phyloP scores from a whole-genome alignment of 2,113 vertebrate genomes.

The Festucalex cinctus region DNA sequence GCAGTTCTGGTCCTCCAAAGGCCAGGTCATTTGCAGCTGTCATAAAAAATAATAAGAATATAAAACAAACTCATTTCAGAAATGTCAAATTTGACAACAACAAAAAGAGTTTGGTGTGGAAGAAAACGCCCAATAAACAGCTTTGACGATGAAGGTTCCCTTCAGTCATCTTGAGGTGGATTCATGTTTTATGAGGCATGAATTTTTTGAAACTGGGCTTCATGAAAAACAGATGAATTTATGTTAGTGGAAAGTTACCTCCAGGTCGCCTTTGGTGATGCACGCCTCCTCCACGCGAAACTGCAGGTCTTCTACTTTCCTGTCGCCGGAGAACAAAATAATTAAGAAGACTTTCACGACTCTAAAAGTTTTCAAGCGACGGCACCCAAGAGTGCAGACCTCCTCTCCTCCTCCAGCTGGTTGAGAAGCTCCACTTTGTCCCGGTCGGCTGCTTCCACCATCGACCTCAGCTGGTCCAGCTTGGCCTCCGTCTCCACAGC shows the following conservation, averaged over 20 bases:
- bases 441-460: slow-evolving; percentile 93
- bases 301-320: slow-evolving; percentile 97
- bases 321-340: slow-evolving; percentile 49
- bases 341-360: not conserved
- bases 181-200: not conserved
- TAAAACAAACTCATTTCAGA: no score
- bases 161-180: not conserved
- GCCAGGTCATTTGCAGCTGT: no score
- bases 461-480: slow-evolving; percentile 88
- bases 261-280: slow-evolving; percentile 97
- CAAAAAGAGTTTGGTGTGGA: no score
- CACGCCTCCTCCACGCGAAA: slow-evolving; percentile 97
- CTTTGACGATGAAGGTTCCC: not conserved
- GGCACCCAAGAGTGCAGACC: slow-evolving; percentile 64
- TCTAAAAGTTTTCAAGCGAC: not conserved
- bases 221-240: not conserved
- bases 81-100: no score
- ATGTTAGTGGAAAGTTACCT: slow-evolving; percentile 76
- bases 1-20: no score
- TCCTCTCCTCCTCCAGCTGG: slow-evolving; percentile 95
- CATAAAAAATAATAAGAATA: no score
- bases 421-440: slow-evolving; percentile 97
- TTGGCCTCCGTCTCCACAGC: slow-evolving; percentile 88
- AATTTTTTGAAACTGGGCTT: not conserved
- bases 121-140: no score